Conservation (phyloP, 2,888 invertebrate species). For the Hetaerina titia region DNA sequence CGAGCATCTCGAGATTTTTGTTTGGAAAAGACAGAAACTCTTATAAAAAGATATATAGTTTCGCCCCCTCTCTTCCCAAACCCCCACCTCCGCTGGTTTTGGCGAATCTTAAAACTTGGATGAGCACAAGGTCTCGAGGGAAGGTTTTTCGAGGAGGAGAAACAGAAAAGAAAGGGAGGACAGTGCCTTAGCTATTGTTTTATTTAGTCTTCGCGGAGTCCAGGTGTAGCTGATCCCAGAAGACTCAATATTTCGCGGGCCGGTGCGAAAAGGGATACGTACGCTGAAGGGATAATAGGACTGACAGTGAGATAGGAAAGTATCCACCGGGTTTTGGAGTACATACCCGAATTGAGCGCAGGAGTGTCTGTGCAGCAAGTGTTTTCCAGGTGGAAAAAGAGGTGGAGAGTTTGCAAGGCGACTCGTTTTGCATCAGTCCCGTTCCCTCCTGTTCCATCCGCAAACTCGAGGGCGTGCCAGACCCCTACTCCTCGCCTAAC, state of each 20-base stretch:
- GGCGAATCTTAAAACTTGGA: conserved; percentile 7
- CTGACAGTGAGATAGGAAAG: not conserved
- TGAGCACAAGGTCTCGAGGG: conserved; percentile 6
- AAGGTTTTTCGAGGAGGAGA: not conserved
- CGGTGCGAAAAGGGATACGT: not conserved
- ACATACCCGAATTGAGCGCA: not conserved
- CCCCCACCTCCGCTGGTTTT: not conserved
- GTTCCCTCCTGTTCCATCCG: not conserved
- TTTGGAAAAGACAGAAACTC: no score
- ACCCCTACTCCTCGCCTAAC: not conserved
- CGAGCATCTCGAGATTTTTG: no score
- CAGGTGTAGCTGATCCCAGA: not conserved
- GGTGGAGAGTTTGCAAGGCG: not conserved
- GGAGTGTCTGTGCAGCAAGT: not conserved
- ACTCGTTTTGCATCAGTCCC: not conserved
- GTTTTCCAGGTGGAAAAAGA: not conserved
- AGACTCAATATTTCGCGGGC: not conserved
- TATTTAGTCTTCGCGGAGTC: not conserved
- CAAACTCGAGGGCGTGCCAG: no score
- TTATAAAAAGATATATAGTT: no score
- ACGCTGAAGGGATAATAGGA: not conserved
- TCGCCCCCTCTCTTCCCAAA: no score
- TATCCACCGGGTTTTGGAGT: not conserved
- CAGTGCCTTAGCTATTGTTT: not conserved
- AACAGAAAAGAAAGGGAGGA: not conserved